Evolutionary conservation across 2,113 vertebrate genomes (phyloP), one percentile per base, ranked within the genome.

Genomic region (Hippoglossus stenolepis): DNA sequence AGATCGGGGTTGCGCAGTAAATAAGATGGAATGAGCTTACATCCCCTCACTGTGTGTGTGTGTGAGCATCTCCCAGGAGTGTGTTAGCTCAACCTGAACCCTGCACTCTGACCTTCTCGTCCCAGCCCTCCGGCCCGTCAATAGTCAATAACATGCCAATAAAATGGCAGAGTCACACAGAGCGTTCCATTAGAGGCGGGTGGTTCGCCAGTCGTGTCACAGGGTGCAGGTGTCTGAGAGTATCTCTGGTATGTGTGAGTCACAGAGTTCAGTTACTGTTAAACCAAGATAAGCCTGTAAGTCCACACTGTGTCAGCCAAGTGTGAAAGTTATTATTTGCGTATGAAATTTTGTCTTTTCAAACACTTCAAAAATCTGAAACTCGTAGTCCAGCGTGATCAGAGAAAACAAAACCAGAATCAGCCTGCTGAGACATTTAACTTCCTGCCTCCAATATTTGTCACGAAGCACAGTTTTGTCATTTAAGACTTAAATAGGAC

Each of bases 141-240:
- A 87, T 86, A 89, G 57, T 79, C 86, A 87, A 88, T 89, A 86
- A 79, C 62, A 68, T 38, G 68, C 84, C 87, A 90, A 85, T 93
- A 90, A 84, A 74, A 81, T 80, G 61, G 65, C 73, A 67, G 67
- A 77, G 71, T 88, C 66, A 72, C 60, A 83, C 77, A 69, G 76
- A 90, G 76, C 24, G 58, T 71, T 85, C 43, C 80, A 77, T 78
- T 43, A 73, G 53, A 14, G 11, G 58, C 40, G n/a, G 61, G 12
- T 17, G 7, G 35, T 15, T 5, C 2, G 28, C 38, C 26, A 26
- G 23, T 51, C 0, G 43, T 7, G 43, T 57, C 40, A 58, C 43
- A 59, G 53, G 24, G 51, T 54, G 20, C 51, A 54, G 20, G 51
- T 54, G 14, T 21, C 49, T 51, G 17, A 4, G 13, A 4, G 49